A percentile compares a stretch with the other conserved stretches of the same genome.
These are phyloP conservation scores for Ametastegia equiseti DNA, from an alignment of 2,888 invertebrate species.

Conservation along the genomic window DNA sequence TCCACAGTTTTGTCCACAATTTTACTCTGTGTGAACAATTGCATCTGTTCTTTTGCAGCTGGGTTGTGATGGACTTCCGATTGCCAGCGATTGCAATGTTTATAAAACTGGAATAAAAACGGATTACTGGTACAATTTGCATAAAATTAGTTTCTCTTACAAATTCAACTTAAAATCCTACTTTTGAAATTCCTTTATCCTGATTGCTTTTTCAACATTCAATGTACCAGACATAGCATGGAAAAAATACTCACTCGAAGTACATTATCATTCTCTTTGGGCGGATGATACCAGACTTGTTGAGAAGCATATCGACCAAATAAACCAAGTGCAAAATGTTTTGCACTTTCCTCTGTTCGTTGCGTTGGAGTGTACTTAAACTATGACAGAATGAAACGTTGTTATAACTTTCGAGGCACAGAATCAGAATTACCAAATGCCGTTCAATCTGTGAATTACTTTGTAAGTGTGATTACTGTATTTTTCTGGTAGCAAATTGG, in stretches of 20 bases:
- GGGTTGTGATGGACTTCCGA: constrained; percentile 84
- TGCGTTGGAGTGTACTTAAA: constrained; percentile 89
- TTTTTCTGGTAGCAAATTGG: constrained; percentile 79
- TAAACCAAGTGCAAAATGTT: constrained; percentile 85
- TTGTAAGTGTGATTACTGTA: constrained; percentile 81
- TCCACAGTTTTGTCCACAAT: constrained; percentile 80
- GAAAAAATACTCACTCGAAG: constrained; percentile 79
- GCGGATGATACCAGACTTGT: constrained; percentile 82
- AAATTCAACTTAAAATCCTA: constrained; percentile 38
- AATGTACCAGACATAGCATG: background rate
- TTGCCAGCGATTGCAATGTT: constrained; percentile 85
- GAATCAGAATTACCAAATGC: constrained; percentile 44
- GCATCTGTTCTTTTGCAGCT: constrained; percentile 79
- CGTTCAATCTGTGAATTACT: constrained; percentile 73
- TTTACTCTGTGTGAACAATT: constrained; percentile 78
- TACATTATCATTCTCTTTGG: constrained; percentile 82
- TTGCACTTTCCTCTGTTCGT: constrained; percentile 86
- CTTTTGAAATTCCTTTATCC: background rate
- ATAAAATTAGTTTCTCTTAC: too few species aligned
- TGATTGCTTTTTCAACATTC: background rate
- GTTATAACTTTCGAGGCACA: constrained; percentile 44
- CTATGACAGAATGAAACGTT: constrained; percentile 75
- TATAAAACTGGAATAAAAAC: constrained; percentile 83
- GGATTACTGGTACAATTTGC: background rate
- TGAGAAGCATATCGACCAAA: constrained; percentile 83